These are phyloP conservation scores for Bovichtus diacanthus DNA, from an alignment of 2,797 vertebrate genomes.

Conservation along the genomic window DNA sequence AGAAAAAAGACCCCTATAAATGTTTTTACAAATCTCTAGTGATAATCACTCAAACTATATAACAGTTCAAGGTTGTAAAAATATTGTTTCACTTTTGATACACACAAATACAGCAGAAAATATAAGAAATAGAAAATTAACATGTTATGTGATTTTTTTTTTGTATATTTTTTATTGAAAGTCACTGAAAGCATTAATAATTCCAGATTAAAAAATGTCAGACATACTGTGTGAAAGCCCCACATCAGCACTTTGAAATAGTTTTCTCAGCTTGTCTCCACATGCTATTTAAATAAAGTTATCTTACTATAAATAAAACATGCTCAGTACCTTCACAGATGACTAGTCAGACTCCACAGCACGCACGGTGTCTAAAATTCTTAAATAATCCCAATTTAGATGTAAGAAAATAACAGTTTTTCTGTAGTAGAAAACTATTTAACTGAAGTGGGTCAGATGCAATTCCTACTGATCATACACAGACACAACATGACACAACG, in stretches of 20 bases:
- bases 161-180: background rate
- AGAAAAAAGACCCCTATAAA: background rate
- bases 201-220: background rate
- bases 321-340: background rate
- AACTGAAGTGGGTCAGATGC: background rate
- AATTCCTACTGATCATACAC: background rate
- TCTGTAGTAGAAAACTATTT: background rate
- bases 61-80: background rate
- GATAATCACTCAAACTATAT: background rate
- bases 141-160: background rate
- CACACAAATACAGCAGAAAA: background rate
- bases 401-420: background rate
- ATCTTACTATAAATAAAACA: background rate
- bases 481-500: background rate
- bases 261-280: background rate
- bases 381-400: background rate
- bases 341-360: background rate
- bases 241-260: background rate
- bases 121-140: background rate
- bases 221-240: background rate
- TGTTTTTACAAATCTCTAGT: background rate
- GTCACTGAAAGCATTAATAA: background rate
- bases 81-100: background rate
- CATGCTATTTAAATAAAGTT: background rate
- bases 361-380: background rate